A percentile compares a stretch with the other conserved stretches of the same genome.
phyloP scores from a whole-genome alignment of 2,888 invertebrate species.

The Synanthedon myopaeformis region DNA sequence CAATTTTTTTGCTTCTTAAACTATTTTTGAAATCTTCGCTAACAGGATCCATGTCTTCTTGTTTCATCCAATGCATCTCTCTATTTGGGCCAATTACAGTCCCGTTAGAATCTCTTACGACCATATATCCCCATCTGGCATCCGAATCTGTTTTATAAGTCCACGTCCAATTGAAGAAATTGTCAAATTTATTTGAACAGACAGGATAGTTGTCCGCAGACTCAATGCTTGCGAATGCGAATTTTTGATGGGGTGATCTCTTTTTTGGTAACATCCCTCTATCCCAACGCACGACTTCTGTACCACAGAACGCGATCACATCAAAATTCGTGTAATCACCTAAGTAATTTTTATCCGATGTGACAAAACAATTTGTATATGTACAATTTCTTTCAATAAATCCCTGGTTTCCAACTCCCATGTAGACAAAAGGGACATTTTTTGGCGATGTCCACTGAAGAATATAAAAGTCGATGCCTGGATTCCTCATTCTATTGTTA shows the following conservation, averaged over 20 bases:
- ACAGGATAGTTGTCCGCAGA: conserved; percentile 32
- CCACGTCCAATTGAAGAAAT: conserved; percentile 41
- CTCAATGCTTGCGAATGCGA: conserved; percentile 30
- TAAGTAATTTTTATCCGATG: conserved; percentile 20
- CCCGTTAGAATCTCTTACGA: conserved; percentile 19
- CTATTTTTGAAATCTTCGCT: conserved; percentile 15
- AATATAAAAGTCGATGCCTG: conserved; percentile 15
- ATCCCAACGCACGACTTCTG: conserved; percentile 16
- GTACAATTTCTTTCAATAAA: conserved; percentile 30
- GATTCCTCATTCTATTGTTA: too few relatives aligned
- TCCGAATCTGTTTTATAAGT: conserved; percentile 33
- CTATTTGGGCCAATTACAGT: conserved; percentile 23
- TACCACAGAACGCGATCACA: conserved; percentile 32
- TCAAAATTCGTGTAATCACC: conserved; percentile 27
- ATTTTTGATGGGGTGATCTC: conserved; percentile 31
- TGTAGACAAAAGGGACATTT: conserved; percentile 28
- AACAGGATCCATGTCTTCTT: conserved; percentile 22
- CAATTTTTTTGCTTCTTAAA: conserved; percentile 17
- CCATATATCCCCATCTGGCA: conserved; percentile 29
- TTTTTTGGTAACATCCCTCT: conserved; percentile 13
- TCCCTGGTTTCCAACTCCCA: conserved; percentile 22
- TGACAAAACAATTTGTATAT: conserved; percentile 35
- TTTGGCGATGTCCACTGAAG: conserved; percentile 31
- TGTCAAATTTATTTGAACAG: conserved; percentile 18
- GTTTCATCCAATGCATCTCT: conserved; percentile 20